Conservation (phyloP, 2,888 invertebrate species). For the Luffia ferchaultella region DNA sequence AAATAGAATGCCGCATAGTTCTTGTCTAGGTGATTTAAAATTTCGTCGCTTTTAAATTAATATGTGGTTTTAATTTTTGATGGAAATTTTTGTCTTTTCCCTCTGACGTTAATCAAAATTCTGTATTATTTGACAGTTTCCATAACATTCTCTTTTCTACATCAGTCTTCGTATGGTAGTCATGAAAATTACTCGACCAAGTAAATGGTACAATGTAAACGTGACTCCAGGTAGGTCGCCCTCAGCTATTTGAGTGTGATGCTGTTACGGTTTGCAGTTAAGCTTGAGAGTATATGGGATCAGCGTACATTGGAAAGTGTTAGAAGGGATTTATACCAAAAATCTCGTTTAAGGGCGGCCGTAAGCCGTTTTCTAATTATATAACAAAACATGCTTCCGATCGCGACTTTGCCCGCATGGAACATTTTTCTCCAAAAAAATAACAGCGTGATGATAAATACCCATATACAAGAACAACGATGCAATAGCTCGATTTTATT, state of each 20-base stretch:
- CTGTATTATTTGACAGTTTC: too few species aligned
- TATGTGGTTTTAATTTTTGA: too few species aligned
- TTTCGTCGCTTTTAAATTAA: too few species aligned
- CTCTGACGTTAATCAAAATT: too few species aligned
- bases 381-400: background rate
- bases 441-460: background rate
- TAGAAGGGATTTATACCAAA: too few species aligned
- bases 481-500: too few species aligned
- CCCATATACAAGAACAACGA: background rate
- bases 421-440: background rate
- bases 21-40: too few species aligned
- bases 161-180: too few species aligned
- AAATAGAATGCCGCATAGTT: too few species aligned
- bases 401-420: background rate
- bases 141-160: too few species aligned
- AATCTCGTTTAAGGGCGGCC: too few species aligned
- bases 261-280: background rate
- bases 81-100: too few species aligned
- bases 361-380: background rate
- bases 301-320: background rate
- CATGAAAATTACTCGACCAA: background rate
- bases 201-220: background rate
- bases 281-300: background rate
- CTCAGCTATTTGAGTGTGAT: background rate
- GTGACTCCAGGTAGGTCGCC: background rate